Conservation (phyloP, 2,888 invertebrate genomes). For the Standfussiana lucernea region DNA sequence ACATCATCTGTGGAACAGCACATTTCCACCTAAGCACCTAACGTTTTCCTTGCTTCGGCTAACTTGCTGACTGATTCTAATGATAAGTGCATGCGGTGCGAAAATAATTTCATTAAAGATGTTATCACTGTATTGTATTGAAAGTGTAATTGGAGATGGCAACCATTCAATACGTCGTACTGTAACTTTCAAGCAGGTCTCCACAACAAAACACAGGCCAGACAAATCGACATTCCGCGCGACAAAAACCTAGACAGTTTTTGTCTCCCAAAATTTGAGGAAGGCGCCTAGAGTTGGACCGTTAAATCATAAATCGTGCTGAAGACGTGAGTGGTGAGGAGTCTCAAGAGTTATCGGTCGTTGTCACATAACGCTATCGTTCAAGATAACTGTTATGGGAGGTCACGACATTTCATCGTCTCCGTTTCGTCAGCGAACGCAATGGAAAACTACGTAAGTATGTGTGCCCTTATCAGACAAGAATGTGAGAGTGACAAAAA, state of each 20-base stretch:
- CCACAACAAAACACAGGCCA: constrained; percentile 20
- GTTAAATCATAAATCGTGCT: constrained; percentile 68
- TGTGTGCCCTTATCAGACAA: constrained; percentile 58
- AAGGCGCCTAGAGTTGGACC: constrained; percentile 43
- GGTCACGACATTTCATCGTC: constrained; percentile 74
- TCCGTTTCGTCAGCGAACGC: constrained; percentile 63
- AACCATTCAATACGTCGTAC: background rate
- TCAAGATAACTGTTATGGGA: constrained; percentile 77
- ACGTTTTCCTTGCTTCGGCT: background rate
- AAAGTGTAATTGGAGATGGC: constrained; percentile 15
- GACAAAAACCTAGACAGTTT: constrained; percentile 36
- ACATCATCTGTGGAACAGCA: background rate
- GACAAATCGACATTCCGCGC: constrained; percentile 24
- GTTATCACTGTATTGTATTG: background rate
- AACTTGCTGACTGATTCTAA: background rate
- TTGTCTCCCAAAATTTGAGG: constrained; percentile 25
- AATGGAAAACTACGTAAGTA: constrained; percentile 64
- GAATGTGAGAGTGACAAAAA: constrained; percentile 65
- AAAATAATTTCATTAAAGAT: background rate
- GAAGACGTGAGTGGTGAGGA: constrained; percentile 33
- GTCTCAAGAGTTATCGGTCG: constrained; percentile 69
- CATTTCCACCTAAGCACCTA: background rate
- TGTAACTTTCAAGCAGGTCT: background rate
- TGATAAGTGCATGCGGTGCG: background rate
- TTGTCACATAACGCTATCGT: constrained; percentile 72